Base-by-base conservation (phyloP, 2,113 vertebrate genomes). In the Mormyrus lacerda region DNA sequence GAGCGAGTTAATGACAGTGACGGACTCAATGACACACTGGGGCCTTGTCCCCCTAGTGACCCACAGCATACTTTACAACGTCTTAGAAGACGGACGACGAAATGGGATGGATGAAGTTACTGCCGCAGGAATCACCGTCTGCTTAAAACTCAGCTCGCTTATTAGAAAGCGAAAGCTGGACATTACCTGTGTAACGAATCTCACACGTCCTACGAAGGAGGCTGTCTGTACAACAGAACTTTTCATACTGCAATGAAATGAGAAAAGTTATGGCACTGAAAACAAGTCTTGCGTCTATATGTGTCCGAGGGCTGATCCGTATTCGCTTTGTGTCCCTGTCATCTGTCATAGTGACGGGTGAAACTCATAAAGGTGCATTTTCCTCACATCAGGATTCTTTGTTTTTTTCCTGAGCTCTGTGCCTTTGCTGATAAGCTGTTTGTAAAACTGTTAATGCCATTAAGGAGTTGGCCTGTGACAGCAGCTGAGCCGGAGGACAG, bases 21-120 rank as follows among this genome's bases (percentile, higher is more conserved):
- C 93, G 76, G 93, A 93, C 93, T 88, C 88, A 90, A 95, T 95
- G 94, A 93, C 93, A 91, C 93, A 94, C 89, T 91, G 94, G 94
- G 95, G 92, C 93, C 93, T 90, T 87, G 69, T 85, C 82, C 91
- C 89, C 76, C 65, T 10, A 79, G 35, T 50, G 19, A 51, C 82
- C 45, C 10, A 50, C 84, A 27, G 48, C 24, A 53, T 27, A 47
- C 39, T 9, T 3, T 50, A 31, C 84, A 35, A 31, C 48, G 45
- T 48, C 35, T 51, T 51, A 48, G 31, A 79, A 42, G 35, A 35
- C 11, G 11, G 35, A 76, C 4, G 1, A 10, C 61, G 11, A 31
- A 69, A 27, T 27, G 10, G 61, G 61, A 1, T 27, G 27, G 27
- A 27, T 69, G 27, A 31, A 69, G 61, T 69, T 69, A 69, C 0